Base-by-base conservation (phyloP, 2,113 vertebrate species). In the Carassius auratus region DNA sequence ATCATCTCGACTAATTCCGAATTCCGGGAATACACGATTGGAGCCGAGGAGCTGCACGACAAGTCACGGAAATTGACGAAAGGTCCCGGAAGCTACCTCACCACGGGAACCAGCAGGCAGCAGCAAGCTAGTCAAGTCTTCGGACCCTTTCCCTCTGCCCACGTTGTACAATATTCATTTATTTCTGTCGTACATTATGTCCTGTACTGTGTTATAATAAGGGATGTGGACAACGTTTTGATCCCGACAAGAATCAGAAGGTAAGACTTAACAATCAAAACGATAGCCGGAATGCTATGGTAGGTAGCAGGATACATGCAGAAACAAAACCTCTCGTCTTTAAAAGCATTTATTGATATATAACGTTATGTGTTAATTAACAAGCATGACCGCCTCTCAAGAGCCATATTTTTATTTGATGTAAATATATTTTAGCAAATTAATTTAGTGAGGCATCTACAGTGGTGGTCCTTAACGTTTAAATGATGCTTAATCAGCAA, bases 221-320 rank as follows among this genome's bases (percentile, higher is more conserved):
- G 23, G 97, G 96, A 85, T 99, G 97, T 84, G 97, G 96, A 1
- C 96, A 98, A 89, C 96, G 97, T n/a, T 99, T 98, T 90, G 96
- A 99, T 55, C 94, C 95, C 0, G 97, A 93, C 55, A 93, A 93
- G 4, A 95, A 95, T 89, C 71, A 2, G 92, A 92, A 19, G 94
- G 94, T 95, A 89, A 95, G 88, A 66, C 66, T 17, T 48, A 7
- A 45, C 30, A 33, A 33, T 7, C n/a, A 69, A 26, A 71, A 45
- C 66, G 48, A 59, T 59, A 82, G 45, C 66, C 6, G 19, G 19
- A 17, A 52, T 13, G 80, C 45, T 68, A 81, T 57, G 33, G 33
- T 7, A 36, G 23, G 26, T 19, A 68, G n/a, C 79, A 52, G 38
- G 61, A 2, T 50, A 19, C 4, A 48, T 68, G 0, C 17, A 0